phyloP scores from a whole-genome alignment of 2,113 vertebrate species.

The Sinocyclocheilus grahami region DNA sequence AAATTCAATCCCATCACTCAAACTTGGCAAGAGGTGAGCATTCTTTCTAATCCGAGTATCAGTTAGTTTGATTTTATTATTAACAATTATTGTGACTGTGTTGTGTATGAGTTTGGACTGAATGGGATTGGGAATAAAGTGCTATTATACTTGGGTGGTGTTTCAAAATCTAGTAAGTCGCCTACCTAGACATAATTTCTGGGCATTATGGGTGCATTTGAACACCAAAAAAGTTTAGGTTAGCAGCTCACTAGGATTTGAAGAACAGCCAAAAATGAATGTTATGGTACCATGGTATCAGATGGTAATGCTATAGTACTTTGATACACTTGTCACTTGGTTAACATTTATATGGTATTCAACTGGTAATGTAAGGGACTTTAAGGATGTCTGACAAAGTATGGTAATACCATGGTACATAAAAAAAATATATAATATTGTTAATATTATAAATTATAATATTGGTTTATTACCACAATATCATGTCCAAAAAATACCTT shows the following conservation, averaged over 20 bases:
- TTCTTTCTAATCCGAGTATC: background rate
- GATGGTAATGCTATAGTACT: background rate
- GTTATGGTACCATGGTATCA: background rate
- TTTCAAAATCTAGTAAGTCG: background rate
- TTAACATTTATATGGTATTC: background rate
- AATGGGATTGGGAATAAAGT: background rate
- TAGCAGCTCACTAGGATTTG: background rate
- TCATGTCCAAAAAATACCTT: no score
- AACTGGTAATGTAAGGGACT: background rate
- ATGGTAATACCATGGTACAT: background rate
- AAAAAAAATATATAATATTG: no score
- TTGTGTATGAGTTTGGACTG: background rate
- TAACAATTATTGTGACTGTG: background rate
- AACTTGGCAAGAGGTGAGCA: constrained; percentile 77
- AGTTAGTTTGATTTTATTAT: background rate
- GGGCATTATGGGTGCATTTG: background rate
- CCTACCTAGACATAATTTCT: background rate
- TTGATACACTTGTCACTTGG: background rate
- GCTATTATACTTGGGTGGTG: background rate
- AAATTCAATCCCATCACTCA: constrained; percentile 75
- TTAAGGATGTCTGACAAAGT: background rate
- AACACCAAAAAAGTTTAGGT: background rate
- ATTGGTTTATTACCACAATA: no score
- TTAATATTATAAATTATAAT: no score
- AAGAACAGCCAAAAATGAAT: background rate